Evolutionary conservation across 2,113 vertebrate species (phyloP), one percentile per base, ranked within the genome.

Genomic region (Psilopsiagon aurifrons): DNA sequence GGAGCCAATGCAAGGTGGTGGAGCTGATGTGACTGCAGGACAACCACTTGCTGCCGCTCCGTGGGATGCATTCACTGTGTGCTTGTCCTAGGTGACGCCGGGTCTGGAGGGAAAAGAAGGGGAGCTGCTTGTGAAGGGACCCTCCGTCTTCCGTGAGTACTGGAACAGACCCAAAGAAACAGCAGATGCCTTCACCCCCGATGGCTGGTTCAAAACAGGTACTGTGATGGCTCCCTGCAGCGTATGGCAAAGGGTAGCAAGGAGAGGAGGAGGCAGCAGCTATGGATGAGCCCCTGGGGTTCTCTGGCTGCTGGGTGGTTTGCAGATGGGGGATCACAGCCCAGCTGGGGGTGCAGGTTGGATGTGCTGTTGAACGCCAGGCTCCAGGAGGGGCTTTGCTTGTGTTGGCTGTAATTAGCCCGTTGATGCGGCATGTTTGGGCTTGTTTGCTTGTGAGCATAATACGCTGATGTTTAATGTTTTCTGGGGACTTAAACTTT

Each of bases 171-270:
- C 99, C 44, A 97, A 96, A 37, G 99, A 99, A 47, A 99, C 99
- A 0, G 94, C 47, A 11, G 98, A 97, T 0, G 97, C 99, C 33
- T 99, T 99, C 95, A 99, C 98, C 0, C 73, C 97, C 0, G 98
- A 99, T 0, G 98, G 99, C 97, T 99, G 99, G 99, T 99, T 99
- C 95, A 98, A 97, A 96, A 99, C 99, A 97, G 99, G 99, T 99
- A 98, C 29, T 11, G 44, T 1, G 0, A 3, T 1, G 17, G 41
- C 12, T 29, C 51, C 28, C 70, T 4, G 2, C 2, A 0, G 52
- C 12, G 0, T 8, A n/a, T 1, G 51, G 43, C 18, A 3, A 20
- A 10, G 28, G 13, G 20, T 35, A 22, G 64, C 1, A 4, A 13
- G n/a, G 54, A 39, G 9, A 35, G 6, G 8, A 46, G 28, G 46